Evolutionary conservation across 37 sponge, comb jelly and placozoan genomes (phyloP).

Genomic region (Diacarnus erythraeanus): DNA sequence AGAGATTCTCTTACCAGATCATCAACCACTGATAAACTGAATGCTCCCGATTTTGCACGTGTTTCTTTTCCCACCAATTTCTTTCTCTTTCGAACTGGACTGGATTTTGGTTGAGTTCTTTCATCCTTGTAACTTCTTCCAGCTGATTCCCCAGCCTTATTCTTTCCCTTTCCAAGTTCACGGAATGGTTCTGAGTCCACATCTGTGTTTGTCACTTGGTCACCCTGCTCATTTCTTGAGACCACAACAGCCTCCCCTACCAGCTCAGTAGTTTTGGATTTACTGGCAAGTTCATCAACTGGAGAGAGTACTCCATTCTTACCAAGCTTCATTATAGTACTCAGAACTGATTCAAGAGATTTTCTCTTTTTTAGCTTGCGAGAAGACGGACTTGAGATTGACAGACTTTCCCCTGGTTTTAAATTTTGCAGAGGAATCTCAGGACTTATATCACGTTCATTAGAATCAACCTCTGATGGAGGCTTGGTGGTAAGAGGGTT

Average conservation of each 20-base stretch:
- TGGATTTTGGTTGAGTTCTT: too few relatives aligned
- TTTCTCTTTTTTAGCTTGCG: neutral
- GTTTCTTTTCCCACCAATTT: neutral
- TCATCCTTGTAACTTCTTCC: too few relatives aligned
- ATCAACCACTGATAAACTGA: neutral
- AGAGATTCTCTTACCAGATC: neutral
- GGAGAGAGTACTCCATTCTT: too few relatives aligned
- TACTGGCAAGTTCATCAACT: too few relatives aligned
- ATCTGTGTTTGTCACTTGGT: too few relatives aligned
- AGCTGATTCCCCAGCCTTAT: neutral
- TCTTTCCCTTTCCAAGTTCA: neutral
- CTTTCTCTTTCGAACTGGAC: neutral
- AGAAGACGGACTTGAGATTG: neutral
- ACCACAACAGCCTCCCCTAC: neutral
- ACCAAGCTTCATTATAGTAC: neutral
- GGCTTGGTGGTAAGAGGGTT: neutral
- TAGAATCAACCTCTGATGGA: too few relatives aligned
- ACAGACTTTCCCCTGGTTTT: neutral
- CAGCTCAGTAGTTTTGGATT: neutral
- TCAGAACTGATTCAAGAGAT: neutral
- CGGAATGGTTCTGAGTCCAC: too few relatives aligned
- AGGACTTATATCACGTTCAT: neutral
- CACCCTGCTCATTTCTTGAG: neutral
- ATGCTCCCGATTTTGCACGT: neutral
- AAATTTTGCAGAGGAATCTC: constrained; percentile 19